These are phyloP conservation scores for Barypeithes pellucidus DNA, from an alignment of 2,888 invertebrate genomes.

Conservation along the genomic window DNA sequence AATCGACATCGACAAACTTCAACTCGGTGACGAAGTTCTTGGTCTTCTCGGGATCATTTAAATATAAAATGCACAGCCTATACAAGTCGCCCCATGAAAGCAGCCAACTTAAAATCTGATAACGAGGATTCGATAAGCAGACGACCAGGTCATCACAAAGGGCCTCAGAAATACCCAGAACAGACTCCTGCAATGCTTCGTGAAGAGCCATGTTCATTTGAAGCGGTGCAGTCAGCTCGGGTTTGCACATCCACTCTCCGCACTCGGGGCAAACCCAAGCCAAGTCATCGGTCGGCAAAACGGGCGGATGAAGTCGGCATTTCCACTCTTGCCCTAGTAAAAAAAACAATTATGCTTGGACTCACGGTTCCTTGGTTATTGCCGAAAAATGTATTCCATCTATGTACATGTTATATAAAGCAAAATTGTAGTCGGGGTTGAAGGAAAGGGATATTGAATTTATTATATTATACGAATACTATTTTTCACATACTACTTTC, in stretches of 20 bases:
- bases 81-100: conserved; percentile 75
- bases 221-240: conserved; percentile 63
- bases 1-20: conserved; percentile 84
- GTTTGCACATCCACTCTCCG: conserved; percentile 67
- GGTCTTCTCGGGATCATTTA: conserved; percentile 75
- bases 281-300: conserved; percentile 64
- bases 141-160: conserved; percentile 82
- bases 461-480: no score
- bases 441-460: no score
- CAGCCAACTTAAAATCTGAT: conserved; percentile 82
- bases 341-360: conserved; percentile 28
- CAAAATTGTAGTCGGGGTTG: no score
- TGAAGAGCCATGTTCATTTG: conserved; percentile 68
- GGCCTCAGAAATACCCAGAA: conserved; percentile 78
- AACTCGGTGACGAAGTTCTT: conserved; percentile 80
- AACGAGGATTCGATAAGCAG: conserved; percentile 80
- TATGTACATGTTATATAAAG: no score
- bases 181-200: conserved; percentile 73
- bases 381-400: not conserved
- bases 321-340: conserved; percentile 66
- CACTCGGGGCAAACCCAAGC: conserved; percentile 66
- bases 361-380: not conserved
- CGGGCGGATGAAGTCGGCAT: conserved; percentile 67
- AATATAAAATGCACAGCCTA: conserved; percentile 74
- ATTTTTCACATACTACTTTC: no score